Conservation (phyloP, 2,113 vertebrate genomes). For the Isurus oxyrinchus region DNA sequence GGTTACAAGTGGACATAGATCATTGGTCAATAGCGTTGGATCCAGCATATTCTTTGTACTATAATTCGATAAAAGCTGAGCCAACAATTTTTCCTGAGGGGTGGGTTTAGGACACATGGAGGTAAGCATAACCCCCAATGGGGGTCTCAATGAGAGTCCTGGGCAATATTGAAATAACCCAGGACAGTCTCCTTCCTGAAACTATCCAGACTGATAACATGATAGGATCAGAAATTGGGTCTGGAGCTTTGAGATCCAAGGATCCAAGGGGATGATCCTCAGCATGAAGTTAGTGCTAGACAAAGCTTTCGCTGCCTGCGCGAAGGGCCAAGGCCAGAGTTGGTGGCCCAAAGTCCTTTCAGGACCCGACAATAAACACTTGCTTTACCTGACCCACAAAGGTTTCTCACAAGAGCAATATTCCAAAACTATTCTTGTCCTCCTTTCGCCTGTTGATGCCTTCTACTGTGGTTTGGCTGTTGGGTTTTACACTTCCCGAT, state of each 20-base stretch:
- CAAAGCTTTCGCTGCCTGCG: neutral
- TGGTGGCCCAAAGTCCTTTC: neutral
- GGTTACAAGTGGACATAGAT: neutral
- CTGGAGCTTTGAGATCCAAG: neutral
- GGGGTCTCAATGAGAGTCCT: neutral
- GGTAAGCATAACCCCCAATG: neutral
- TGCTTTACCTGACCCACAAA: neutral
- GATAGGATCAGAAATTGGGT: neutral
- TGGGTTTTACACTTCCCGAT: neutral
- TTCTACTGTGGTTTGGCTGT: neutral
- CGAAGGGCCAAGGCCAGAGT: neutral
- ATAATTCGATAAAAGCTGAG: neutral
- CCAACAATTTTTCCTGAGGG: neutral
- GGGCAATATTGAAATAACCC: neutral
- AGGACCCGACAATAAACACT: too few relatives aligned
- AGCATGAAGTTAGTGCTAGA: neutral
- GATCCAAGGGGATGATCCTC: neutral
- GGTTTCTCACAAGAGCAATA: neutral
- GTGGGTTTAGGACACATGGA: neutral
- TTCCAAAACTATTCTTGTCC: neutral
- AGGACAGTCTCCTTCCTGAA: neutral
- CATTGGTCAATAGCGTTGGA: neutral
- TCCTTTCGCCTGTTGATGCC: neutral
- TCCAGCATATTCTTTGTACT: neutral
- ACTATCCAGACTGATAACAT: neutral